Percentiles rank a stretch among this genome's conserved stretches.
phyloP scores from a whole-genome alignment of 2,113 vertebrate genomes.

The Psittacus erithacus region DNA sequence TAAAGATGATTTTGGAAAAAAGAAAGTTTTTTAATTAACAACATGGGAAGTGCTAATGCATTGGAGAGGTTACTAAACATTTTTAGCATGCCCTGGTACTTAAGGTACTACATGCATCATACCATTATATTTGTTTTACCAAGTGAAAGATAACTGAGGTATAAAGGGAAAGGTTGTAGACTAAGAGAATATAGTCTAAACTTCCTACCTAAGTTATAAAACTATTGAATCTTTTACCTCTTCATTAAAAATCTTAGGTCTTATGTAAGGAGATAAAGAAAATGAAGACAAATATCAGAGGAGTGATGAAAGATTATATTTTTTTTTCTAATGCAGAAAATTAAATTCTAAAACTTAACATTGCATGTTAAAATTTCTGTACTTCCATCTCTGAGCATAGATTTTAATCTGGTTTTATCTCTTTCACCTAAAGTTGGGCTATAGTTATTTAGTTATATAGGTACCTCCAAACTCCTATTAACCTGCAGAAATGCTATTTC shows the following conservation, averaged over 20 bases:
- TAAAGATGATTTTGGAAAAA: background rate
- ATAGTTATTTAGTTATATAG: background rate
- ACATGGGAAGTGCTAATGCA: background rate
- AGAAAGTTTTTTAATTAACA: background rate
- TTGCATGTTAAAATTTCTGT: background rate
- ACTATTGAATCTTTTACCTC: background rate
- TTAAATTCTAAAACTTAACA: background rate
- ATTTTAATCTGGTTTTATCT: background rate
- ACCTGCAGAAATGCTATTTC: background rate
- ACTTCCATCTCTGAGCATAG: background rate
- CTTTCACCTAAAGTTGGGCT: background rate
- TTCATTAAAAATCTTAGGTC: background rate
- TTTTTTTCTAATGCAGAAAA: background rate
- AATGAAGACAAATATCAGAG: background rate
- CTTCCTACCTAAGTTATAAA: background rate
- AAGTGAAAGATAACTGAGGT: background rate
- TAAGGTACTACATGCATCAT: background rate
- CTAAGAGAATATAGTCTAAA: background rate
- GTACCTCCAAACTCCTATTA: background rate
- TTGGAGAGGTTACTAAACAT: background rate
- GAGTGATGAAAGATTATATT: background rate
- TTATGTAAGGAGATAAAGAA: background rate
- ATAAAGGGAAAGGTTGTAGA: background rate
- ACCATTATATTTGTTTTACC: background rate
- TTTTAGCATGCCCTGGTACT: background rate